Evolutionary conservation across 2,888 invertebrate species (phyloP).

Genomic region (Polydrusus cervinus): DNA sequence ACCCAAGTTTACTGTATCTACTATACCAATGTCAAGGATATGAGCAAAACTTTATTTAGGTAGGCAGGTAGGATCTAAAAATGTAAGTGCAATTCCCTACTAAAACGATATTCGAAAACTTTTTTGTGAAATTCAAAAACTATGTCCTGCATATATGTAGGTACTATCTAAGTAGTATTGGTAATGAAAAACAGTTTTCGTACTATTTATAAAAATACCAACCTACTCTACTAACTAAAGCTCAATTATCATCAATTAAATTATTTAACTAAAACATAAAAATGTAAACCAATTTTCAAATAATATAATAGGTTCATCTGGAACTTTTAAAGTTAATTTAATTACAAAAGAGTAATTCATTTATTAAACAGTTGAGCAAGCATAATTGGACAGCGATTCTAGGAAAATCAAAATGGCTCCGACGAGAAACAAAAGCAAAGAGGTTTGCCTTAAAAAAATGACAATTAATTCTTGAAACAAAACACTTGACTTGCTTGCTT

Average conservation of each 20-base stretch:
- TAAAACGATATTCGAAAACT: too few relatives aligned
- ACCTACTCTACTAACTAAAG: background rate
- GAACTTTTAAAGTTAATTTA: slow-evolving; percentile 40
- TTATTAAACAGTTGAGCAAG: slow-evolving; percentile 68
- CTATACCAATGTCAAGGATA: too few relatives aligned
- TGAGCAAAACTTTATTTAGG: too few relatives aligned
- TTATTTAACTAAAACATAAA: slow-evolving; percentile 15
- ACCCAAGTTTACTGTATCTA: too few relatives aligned
- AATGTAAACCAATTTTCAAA: slow-evolving; percentile 41
- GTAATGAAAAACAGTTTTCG: too few relatives aligned
- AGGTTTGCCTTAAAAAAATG: slow-evolving; percentile 65
- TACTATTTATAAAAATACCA: too few relatives aligned
- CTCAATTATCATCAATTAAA: background rate
- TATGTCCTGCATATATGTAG: too few relatives aligned
- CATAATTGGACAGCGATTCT: slow-evolving; percentile 69
- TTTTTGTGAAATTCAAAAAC: too few relatives aligned
- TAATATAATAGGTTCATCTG: slow-evolving; percentile 42
- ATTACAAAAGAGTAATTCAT: slow-evolving; percentile 59
- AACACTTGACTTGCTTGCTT: slow-evolving; percentile 65
- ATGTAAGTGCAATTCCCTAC: too few relatives aligned
- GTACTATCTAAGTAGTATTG: too few relatives aligned
- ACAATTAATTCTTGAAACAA: slow-evolving; percentile 70
- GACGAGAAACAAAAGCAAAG: slow-evolving; percentile 66
- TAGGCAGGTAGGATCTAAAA: too few relatives aligned
- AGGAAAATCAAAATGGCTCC: slow-evolving; percentile 70